These are phyloP conservation scores for Hyperopisus bebe DNA, from an alignment of 2,113 vertebrate species.

Conservation along the genomic window DNA sequence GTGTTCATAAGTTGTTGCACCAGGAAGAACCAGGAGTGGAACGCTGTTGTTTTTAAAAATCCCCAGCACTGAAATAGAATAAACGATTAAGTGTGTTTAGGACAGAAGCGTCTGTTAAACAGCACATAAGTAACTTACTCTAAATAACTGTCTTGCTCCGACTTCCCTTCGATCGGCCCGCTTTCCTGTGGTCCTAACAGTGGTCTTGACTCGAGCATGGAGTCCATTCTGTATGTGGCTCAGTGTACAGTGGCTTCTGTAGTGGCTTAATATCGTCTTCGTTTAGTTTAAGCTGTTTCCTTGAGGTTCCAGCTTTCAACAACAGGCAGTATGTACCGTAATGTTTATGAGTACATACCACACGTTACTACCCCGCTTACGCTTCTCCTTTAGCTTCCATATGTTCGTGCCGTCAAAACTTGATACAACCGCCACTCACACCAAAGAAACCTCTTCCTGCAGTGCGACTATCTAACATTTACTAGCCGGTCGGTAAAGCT, in stretches of 20 bases:
- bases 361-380: neutral
- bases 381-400: neutral
- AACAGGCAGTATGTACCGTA: neutral
- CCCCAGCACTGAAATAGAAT: neutral
- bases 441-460: neutral
- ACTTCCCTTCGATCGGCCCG: slow-evolving; percentile 31
- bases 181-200: slow-evolving; percentile 46
- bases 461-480: neutral
- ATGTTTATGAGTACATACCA: neutral
- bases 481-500: neutral
- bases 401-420: neutral
- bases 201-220: slow-evolving; percentile 46
- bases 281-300: neutral
- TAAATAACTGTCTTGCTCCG: slow-evolving; percentile 54
- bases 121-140: slow-evolving; percentile 44
- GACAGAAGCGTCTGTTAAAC: neutral
- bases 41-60: neutral
- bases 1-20: neutral
- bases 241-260: neutral
- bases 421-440: neutral
- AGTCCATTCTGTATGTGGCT: slow-evolving; percentile 46
- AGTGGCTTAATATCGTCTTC: neutral
- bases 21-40: neutral
- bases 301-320: neutral
- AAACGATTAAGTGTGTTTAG: neutral